Base-by-base conservation (phyloP, 23 tunicate genomes). In the Trididemnum nubilum region DNA sequence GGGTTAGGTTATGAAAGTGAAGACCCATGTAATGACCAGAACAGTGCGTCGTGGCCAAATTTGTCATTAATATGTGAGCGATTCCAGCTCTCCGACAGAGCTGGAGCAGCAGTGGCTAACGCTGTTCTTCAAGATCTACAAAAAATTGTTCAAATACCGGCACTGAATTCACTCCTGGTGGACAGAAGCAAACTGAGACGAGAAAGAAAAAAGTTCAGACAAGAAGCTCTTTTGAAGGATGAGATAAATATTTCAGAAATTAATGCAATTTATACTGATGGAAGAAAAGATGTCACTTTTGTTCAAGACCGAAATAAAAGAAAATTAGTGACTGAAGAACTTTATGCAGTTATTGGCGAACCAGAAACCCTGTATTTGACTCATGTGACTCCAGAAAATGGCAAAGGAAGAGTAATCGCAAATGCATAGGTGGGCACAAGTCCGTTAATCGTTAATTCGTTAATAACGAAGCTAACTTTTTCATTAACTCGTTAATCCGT, bases 21-120 rank as follows among this genome's bases (percentile, higher is more conserved):
- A 4, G 38, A 5, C 22, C 38, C 38, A 5, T 30, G 38, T 12
- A 37, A 12, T 22, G 58, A 38, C 7, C 57, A 39, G 19, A 73
- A 73, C 39, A 22, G 78, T 37, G 39, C 28, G 31, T 15, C 9
- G 2, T 38, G 78, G 58, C 58, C 57, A 18, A 73, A 73, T 38
- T 24, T 73, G 57, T 22, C 78, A 38, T 37, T 37, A 40, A 73
- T 73, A 19, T 73, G 78, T 38, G 58, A 73, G 39, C 57, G 78
- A 37, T 73, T 15, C 25, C 78, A 73, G 29, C 28, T 73, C 15
- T 73, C 78, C 24, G 78, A 73, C 58, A 73, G 78, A 38, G 78
- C 58, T 73, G 58, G 58, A 15, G 57, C 78, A 15, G 58, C 58
- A 2, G 57, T 73, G 26, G 78, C 58, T 19, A 73, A 73, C 39